Evolutionary conservation across 2,797 vertebrate genomes (phyloP).

Genomic region (Pitangus sulphuratus): DNA sequence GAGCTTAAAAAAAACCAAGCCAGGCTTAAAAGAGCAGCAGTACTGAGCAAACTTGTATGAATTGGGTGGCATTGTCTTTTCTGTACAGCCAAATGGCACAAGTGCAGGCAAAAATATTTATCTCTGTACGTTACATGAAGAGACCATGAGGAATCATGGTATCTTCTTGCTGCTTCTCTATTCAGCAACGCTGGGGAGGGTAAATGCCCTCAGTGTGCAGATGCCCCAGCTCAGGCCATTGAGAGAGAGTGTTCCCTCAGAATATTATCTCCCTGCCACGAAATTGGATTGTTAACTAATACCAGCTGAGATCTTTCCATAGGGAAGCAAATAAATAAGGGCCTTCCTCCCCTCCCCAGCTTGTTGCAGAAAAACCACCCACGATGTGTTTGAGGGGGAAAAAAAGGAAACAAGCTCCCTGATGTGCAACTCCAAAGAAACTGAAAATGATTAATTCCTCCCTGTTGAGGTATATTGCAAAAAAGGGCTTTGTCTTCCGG

Average conservation of each 20-base stretch:
- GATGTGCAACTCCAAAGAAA: conserved; percentile 21
- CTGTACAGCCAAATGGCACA: background rate
- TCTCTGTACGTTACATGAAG: background rate
- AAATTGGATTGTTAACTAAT: conserved; percentile 10
- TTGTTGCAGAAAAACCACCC: conserved; percentile 52
- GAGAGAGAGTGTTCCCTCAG: conserved; percentile 28
- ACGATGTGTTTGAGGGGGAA: background rate
- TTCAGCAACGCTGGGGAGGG: conserved; percentile 47
- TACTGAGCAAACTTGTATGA: background rate
- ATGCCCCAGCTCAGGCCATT: conserved; percentile 27
- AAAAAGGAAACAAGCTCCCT: background rate
- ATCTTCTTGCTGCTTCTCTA: conserved; percentile 35
- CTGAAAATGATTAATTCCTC: background rate
- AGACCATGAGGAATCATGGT: background rate
- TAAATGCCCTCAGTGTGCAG: background rate
- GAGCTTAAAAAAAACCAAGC: background rate
- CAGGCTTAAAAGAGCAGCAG: background rate
- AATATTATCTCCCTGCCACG: conserved; percentile 24
- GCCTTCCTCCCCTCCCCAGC: background rate
- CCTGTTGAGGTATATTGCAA: background rate
- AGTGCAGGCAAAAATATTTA: background rate
- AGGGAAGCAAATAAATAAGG: conserved; percentile 51
- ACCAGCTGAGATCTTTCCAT: conserved; percentile 55
- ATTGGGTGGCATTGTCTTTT: background rate
- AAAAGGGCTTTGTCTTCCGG: background rate